Percentiles rank a stretch among this genome's conserved stretches.
phyloP scores from a whole-genome alignment of 2,888 invertebrate genomes.

The Anorthoa munda region DNA sequence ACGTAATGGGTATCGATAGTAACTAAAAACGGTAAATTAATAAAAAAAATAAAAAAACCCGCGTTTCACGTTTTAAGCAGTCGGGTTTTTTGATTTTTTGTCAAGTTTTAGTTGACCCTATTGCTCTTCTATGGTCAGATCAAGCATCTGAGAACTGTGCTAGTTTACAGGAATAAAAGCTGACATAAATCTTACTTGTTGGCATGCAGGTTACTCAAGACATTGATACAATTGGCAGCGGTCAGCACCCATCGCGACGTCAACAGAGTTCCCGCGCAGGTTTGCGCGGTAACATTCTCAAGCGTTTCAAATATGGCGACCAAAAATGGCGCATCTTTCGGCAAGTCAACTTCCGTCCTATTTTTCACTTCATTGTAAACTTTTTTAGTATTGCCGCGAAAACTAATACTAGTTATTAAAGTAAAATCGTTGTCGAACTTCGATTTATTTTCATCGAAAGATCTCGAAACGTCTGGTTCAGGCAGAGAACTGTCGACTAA shows the following conservation, averaged over 20 bases:
- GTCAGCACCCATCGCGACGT: constrained; percentile 75
- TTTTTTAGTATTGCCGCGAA: not conserved
- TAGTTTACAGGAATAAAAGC: not conserved
- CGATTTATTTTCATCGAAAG: constrained; percentile 36
- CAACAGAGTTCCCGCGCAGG: constrained; percentile 76
- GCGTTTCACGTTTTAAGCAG: no score
- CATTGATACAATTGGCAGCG: constrained; percentile 73
- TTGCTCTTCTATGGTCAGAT: not conserved
- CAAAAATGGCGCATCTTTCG: constrained; percentile 67
- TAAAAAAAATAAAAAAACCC: no score
- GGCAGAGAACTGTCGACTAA: constrained; percentile 30
- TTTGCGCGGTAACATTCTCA: constrained; percentile 77
- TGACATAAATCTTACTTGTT: constrained; percentile 58
- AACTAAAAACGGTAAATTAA: no score
- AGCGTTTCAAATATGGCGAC: constrained; percentile 79
- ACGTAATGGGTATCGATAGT: no score
- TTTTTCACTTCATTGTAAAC: constrained; percentile 3
- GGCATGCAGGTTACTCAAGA: constrained; percentile 64
- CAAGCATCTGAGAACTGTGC: not conserved
- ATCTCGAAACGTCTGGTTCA: constrained; percentile 33
- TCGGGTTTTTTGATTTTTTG: no score
- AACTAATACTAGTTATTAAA: constrained; percentile 8
- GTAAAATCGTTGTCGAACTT: constrained; percentile 40
- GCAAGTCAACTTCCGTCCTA: constrained; percentile 35
- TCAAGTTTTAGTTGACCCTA: no score